Evolutionary conservation across 2,888 invertebrate species (phyloP), one percentile per base, ranked within the genome.

Genomic region (Fissipunctia ypsillon): DNA sequence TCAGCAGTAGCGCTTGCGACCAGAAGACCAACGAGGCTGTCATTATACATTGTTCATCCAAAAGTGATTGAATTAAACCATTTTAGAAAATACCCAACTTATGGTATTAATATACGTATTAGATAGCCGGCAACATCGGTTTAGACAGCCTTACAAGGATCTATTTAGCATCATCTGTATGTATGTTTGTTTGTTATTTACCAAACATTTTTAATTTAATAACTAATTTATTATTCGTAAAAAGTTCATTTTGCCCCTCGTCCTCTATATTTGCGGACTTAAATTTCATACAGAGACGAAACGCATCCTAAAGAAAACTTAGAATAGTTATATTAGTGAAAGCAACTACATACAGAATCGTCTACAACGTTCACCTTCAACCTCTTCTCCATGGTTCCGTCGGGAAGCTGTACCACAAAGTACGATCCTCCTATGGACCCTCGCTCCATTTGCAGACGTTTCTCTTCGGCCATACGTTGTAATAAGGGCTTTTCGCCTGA

Each of bases 391-490:
- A 98, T 98, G 25, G 98, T 98, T 78, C 99, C 99, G 89, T 99
- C 99, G 4, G 98, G 98, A 84, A 99, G 95, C 90, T 99, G 98
- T 4, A 99, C 99, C 93, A 97, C 95, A 92, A 98, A 98, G 93
- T 98, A 98, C 0, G 98, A 98, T 19, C 98, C 98, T 19, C 98
- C 98, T 78, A 99, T 98, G 43, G 98, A 98, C 0, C 99, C 99
- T 52, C 98, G 97, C 92, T 99, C 99, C 98, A 99, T 97, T 93
- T 99, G 98, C 90, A 98, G 96, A 78, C 98, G 97, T 89, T 99
- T 98, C 91, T 99, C 99, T 93, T 99, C 99, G 12, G 99, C 99
- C 98, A 99, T 99, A 80, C 99, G 96, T 93, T 98, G 99, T 83
- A 99, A 96, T 16, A 99, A 95, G 0, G 99, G 98, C 91, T 99